Conservation (phyloP, 1,140 invertebrate species). For the Bombyx mandarina region DNA sequence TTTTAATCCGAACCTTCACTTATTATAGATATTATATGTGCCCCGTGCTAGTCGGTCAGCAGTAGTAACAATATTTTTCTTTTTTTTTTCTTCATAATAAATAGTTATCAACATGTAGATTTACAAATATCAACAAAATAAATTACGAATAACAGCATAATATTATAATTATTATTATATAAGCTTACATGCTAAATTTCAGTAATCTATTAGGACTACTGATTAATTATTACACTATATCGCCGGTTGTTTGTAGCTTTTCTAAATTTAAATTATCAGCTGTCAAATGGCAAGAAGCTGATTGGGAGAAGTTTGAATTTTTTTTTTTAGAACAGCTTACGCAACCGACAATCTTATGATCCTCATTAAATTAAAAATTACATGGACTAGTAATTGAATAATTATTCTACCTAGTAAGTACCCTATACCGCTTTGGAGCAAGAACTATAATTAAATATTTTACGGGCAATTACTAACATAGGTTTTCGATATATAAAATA, state of each 20-base stretch:
- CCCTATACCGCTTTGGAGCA: slow-evolving; percentile 68
- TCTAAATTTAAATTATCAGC: neutral
- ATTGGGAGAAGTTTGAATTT: too few relatives aligned
- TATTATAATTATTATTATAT: slow-evolving; percentile 46
- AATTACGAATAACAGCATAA: slow-evolving; percentile 70
- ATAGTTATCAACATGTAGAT: slow-evolving; percentile 70
- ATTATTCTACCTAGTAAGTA: slow-evolving; percentile 69
- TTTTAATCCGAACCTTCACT: slow-evolving; percentile 35
- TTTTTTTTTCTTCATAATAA: slow-evolving; percentile 66
- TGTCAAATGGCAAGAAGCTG: neutral
- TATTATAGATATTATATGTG: slow-evolving; percentile 26
- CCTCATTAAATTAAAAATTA: slow-evolving; percentile 33
- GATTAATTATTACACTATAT: slow-evolving; percentile 59
- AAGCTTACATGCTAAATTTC: slow-evolving; percentile 46
- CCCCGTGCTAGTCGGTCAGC: slow-evolving; percentile 27
- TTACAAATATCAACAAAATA: slow-evolving; percentile 72
- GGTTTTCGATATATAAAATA: slow-evolving; percentile 36
- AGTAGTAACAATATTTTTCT: slow-evolving; percentile 65
- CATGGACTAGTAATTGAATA: slow-evolving; percentile 67
- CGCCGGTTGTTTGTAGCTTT: slow-evolving; percentile 21
- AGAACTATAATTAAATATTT: slow-evolving; percentile 40
- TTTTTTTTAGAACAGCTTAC: too few relatives aligned
- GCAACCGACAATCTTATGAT: too few relatives aligned
- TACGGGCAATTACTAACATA: slow-evolving; percentile 43
- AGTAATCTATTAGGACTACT: slow-evolving; percentile 49